A percentile compares a stretch with the other conserved stretches of the same genome.
Conservation (phyloP, 2,888 invertebrate species). For the Lamellibrachia satsuma region DNA sequence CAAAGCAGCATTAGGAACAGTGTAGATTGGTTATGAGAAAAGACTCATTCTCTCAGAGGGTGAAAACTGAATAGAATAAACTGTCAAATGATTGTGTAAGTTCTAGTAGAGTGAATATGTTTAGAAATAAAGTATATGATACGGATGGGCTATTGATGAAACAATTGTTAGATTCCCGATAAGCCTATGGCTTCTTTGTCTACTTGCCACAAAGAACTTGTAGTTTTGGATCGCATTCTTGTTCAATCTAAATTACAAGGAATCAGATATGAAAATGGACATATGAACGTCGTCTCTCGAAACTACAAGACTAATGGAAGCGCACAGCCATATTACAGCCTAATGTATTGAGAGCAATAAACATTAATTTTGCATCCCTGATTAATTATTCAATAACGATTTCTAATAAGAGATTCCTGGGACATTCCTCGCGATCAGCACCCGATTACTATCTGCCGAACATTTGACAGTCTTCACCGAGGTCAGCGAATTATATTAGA, state of each 20-base stretch:
- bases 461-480: not conserved
- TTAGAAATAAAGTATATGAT: too few species aligned
- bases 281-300: not conserved
- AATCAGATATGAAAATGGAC: not conserved
- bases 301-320: not conserved
- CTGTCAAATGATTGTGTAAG: too few species aligned
- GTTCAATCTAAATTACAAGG: not conserved
- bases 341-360: not conserved
- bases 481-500: not conserved
- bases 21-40: too few species aligned
- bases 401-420: not conserved
- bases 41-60: too few species aligned
- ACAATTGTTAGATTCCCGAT: too few species aligned
- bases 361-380: conserved; percentile 9
- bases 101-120: too few species aligned
- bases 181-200: too few species aligned
- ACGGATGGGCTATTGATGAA: too few species aligned
- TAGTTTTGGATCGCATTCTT: too few species aligned
- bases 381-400: conserved; percentile 5
- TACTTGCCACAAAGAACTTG: too few species aligned
- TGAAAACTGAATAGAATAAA: too few species aligned
- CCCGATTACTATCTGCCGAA: not conserved
- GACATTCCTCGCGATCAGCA: not conserved
- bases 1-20: too few species aligned
- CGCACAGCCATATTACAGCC: not conserved